Evolutionary conservation across 2,797 vertebrate species (phyloP).

Genomic region (Manis javanica): DNA sequence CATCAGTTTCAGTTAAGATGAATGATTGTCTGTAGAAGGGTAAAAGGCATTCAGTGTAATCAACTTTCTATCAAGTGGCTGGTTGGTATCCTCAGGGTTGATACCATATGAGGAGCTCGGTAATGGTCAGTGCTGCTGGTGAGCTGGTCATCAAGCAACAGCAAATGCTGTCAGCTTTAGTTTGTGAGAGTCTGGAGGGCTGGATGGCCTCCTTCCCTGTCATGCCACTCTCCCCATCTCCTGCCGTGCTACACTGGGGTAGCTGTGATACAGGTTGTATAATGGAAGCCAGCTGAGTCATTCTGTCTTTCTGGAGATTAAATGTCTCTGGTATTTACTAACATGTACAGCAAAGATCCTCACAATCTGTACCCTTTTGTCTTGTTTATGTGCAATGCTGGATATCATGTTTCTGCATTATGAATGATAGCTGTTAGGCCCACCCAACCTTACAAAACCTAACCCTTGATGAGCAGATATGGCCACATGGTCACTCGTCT

Average conservation of each 20-base stretch:
- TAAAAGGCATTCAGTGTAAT: neutral
- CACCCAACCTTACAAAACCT: neutral
- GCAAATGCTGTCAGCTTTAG: too few species aligned
- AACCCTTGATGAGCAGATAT: neutral
- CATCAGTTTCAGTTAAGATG: neutral
- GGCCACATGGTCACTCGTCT: neutral
- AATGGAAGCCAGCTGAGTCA: neutral
- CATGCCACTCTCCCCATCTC: neutral
- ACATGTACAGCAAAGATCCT: neutral
- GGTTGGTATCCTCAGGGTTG: neutral
- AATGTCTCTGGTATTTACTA: neutral
- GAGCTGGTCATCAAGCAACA: neutral
- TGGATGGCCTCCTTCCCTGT: neutral
- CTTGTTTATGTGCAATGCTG: neutral
- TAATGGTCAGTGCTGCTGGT: neutral
- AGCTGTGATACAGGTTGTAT: neutral
- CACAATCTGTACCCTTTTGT: neutral
- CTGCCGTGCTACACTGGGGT: neutral
- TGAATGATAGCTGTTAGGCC: neutral
- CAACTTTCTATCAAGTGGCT: neutral
- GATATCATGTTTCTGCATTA: neutral
- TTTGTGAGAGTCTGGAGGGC: too few species aligned
- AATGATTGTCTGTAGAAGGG: neutral
- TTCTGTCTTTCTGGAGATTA: neutral
- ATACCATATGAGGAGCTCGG: too few species aligned